Conservation (phyloP, 2,113 vertebrate genomes). For the Noctilio leporinus region DNA sequence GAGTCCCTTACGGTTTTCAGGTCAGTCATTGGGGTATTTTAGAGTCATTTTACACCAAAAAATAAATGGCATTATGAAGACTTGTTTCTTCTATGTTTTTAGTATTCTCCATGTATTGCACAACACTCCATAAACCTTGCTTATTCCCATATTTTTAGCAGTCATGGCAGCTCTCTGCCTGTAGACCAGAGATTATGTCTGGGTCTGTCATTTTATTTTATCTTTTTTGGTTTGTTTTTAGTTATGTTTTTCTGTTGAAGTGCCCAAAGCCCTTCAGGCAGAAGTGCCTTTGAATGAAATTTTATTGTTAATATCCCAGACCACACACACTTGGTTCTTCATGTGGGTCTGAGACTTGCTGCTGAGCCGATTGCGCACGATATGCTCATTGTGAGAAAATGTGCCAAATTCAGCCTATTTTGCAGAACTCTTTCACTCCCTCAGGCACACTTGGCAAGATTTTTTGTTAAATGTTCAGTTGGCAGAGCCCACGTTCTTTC, state of each 20-base stretch:
- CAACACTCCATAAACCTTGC: neutral
- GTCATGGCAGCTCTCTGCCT: neutral
- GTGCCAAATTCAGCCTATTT: neutral
- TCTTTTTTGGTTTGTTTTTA: conserved; percentile 52
- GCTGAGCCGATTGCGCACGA: neutral
- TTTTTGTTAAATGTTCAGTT: conserved; percentile 34
- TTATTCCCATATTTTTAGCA: conserved; percentile 17
- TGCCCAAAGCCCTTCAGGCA: conserved; percentile 45
- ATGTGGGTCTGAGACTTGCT: conserved; percentile 39
- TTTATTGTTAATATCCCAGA: conserved; percentile 54
- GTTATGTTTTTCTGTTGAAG: conserved; percentile 43
- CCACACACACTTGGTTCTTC: conserved; percentile 20
- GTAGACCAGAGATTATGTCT: conserved; percentile 9
- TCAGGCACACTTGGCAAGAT: conserved; percentile 14
- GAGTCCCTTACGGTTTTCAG: neutral
- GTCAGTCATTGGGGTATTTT: neutral
- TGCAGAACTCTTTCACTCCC: conserved; percentile 35
- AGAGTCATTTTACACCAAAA: neutral
- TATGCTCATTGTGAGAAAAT: conserved; percentile 28
- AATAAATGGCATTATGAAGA: neutral
- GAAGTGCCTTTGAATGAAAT: conserved; percentile 50
- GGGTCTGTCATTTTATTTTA: conserved; percentile 16
- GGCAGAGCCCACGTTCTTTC: neutral
- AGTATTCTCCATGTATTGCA: neutral
- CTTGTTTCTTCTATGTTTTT: neutral